A percentile compares a stretch with the other conserved stretches of the same genome.
These are phyloP conservation scores for Schizotus pectinicornis DNA, from an alignment of 2,888 invertebrate genomes.

Conservation along the genomic window DNA sequence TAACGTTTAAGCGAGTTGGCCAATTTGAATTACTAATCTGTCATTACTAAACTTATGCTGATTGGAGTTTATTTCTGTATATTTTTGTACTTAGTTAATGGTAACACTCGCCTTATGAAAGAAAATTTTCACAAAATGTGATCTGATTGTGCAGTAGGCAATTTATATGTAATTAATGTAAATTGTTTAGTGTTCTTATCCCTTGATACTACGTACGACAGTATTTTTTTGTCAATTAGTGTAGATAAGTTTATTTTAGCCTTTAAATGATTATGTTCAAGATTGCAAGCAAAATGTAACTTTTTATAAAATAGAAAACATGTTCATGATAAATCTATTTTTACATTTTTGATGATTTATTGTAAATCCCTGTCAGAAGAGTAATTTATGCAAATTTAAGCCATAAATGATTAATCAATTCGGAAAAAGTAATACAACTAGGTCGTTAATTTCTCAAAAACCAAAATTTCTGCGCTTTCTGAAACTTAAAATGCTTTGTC, in stretches of 20 bases:
- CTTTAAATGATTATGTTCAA: constrained; percentile 13
- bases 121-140: constrained; percentile 18
- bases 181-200: constrained; percentile 12
- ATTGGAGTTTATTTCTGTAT: constrained; percentile 9
- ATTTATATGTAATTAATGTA: background rate
- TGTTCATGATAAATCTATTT: too few species aligned
- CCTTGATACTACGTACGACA: constrained; percentile 13
- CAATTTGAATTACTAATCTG: background rate
- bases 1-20: too few species aligned
- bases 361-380: too few species aligned
- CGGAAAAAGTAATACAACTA: too few species aligned
- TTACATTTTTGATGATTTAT: too few species aligned
- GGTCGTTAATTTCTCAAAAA: too few species aligned
- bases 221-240: constrained; percentile 9
- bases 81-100: constrained; percentile 24
- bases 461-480: too few species aligned
- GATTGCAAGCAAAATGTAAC: constrained; percentile 17
- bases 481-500: too few species aligned
- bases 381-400: too few species aligned
- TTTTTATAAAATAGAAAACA: constrained; percentile 22
- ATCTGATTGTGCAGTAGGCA: constrained; percentile 12
- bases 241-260: constrained; percentile 3
- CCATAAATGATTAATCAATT: too few species aligned
- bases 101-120: constrained; percentile 19
- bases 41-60: constrained; percentile 6